Evolutionary conservation across 1,140 invertebrate genomes (phyloP), one percentile per base, ranked within the genome.

Genomic region (Drosophila sp.): DNA sequence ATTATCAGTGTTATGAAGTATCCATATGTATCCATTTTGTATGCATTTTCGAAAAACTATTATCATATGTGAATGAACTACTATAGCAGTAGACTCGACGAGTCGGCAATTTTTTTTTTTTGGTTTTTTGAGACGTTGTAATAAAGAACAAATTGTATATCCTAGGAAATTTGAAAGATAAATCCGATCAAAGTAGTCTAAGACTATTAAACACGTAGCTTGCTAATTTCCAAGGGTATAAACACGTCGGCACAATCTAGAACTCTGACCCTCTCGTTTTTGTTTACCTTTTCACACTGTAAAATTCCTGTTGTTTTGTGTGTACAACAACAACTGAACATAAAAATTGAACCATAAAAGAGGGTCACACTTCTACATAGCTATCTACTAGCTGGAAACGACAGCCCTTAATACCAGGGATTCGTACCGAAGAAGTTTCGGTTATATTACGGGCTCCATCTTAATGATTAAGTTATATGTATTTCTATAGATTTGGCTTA

Each of bases 201-300:
- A 30, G 30, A 30, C 4, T 30, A 30, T 40, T 10, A 11, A 40
- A 11, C 7, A 10, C 38, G 5, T 35, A 6, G 1, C 8, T 7
- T 6, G 8, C 33, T 7, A 50, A 50, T 27, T 50, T 50, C 25
- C 23, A 27, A 27, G 44, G 44, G 44, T 50, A 50, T 8, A 1
- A 50, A 25, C 7, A 50, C 44, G 44, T 50, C 7, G 23, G 7
- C 25, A 50, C 44, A 50, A 27, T 0, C 7, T 8, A 41, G 11
- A n/a, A 4, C 4, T 41, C 40, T 3, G 40, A n/a, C 40, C n/a
- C 23, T 27, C 25, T 23, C 8, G 4, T 50, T 50, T 50, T 50
- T 50, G 44, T 50, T 50, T 50, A 50, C 44, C 44, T 50, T 41
- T 50, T 50, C 44, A 27, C 44, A 27, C 44, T 50, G 44, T 27